Evolutionary conservation across 2,888 invertebrate species (phyloP).

Genomic region (Cheilosia urbana): DNA sequence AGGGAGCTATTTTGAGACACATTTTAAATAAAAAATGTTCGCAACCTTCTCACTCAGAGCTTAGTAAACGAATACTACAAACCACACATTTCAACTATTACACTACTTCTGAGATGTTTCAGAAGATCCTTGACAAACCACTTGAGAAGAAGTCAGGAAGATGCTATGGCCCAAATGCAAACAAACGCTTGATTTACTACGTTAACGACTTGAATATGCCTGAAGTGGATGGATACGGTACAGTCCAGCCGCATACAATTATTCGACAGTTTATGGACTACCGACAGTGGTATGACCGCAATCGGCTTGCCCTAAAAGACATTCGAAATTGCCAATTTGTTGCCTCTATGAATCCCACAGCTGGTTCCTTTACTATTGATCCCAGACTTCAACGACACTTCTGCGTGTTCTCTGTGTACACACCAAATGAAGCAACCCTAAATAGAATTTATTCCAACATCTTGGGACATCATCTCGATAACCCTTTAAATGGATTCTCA

Average conservation of each 20-base stretch:
- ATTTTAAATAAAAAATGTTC: conserved; percentile 86
- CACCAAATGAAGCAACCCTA: conserved; percentile 92
- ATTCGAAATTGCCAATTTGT: conserved; percentile 97
- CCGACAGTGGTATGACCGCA: conserved; percentile 95
- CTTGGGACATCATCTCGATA: conserved; percentile 89
- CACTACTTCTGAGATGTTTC: conserved; percentile 95
- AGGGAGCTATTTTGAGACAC: conserved; percentile 94
- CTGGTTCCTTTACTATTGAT: conserved; percentile 98
- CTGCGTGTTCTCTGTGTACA: conserved; percentile 92
- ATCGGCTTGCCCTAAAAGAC: conserved; percentile 93
- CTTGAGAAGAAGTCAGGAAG: conserved; percentile 97
- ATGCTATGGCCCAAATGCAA: conserved; percentile 96
- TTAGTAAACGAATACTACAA: conserved; percentile 88
- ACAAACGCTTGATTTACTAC: conserved; percentile 93
- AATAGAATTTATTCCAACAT: conserved; percentile 93
- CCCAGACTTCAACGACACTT: conserved; percentile 95
- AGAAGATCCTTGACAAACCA: conserved; percentile 94
- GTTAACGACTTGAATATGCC: conserved; percentile 99
- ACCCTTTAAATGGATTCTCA: conserved; percentile 88
- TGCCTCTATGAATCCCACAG: conserved; percentile 98
- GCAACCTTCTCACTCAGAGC: conserved; percentile 88
- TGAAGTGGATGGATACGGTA: conserved; percentile 96
- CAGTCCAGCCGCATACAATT: conserved; percentile 97
- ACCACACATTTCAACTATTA: conserved; percentile 91
- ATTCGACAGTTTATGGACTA: conserved; percentile 97